These are phyloP conservation scores for Pungitius pungitius DNA, from an alignment of 2,113 vertebrate species.

Conservation along the genomic window DNA sequence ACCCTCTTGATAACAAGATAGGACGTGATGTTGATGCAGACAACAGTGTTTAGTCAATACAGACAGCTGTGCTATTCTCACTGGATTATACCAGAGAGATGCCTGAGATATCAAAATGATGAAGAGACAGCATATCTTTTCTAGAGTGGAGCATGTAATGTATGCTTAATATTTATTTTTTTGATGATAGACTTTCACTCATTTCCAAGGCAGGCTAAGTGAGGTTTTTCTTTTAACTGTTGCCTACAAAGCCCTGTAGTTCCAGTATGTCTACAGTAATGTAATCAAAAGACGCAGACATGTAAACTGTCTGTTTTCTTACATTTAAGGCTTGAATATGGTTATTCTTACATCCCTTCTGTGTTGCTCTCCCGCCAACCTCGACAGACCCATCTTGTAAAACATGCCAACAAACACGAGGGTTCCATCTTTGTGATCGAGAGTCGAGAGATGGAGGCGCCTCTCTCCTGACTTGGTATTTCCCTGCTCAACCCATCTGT, in stretches of 20 bases:
- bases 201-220: background rate
- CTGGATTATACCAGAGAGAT: slow-evolving; percentile 53
- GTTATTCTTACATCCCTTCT: slow-evolving; percentile 45
- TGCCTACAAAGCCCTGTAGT: background rate
- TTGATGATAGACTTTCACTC: background rate
- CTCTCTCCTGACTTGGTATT: slow-evolving; percentile 44
- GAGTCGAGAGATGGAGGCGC: slow-evolving; percentile 54
- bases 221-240: background rate
- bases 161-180: slow-evolving; percentile 19
- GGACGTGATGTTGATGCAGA: slow-evolving; percentile 64
- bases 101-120: slow-evolving; percentile 61
- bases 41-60: slow-evolving; percentile 65
- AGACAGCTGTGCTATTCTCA: slow-evolving; percentile 58
- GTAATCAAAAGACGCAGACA: background rate
- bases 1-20: slow-evolving; percentile 62
- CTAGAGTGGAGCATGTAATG: slow-evolving; percentile 12
- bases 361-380: slow-evolving; percentile 59
- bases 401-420: slow-evolving; percentile 44
- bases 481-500: slow-evolving; percentile 65
- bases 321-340: slow-evolving; percentile 30
- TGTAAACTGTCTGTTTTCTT: background rate
- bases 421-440: slow-evolving; percentile 51
- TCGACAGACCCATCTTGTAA: slow-evolving; percentile 48
- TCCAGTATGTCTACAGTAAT: background rate
- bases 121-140: slow-evolving; percentile 29